A percentile compares a stretch with the other conserved stretches of the same genome.
Conservation (phyloP, 2,888 invertebrate genomes). For the Eretmocerus hayati region DNA sequence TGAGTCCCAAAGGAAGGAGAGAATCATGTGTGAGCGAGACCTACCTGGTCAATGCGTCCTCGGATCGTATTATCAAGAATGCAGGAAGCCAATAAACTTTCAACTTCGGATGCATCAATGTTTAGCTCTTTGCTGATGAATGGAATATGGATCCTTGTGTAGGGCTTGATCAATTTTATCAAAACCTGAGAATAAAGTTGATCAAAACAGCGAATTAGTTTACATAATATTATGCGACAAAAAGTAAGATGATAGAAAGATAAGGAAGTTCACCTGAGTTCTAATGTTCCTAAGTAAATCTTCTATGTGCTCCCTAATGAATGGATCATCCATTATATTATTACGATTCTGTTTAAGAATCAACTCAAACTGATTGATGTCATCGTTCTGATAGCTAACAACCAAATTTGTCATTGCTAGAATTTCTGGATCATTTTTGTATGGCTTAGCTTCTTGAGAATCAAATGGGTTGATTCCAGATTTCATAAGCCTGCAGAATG, state of each 20-base stretch:
- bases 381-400: slow-evolving; percentile 94
- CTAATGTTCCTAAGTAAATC: slow-evolving; percentile 92
- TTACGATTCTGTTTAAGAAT: slow-evolving; percentile 89
- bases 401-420: slow-evolving; percentile 98
- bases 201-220: slow-evolving; percentile 29
- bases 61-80: slow-evolving; percentile 91
- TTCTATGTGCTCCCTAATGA: slow-evolving; percentile 98
- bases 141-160: slow-evolving; percentile 95
- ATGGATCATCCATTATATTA: slow-evolving; percentile 99
- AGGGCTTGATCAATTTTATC: slow-evolving; percentile 94
- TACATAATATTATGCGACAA: too few species aligned
- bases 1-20: too few species aligned
- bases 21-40: too few species aligned
- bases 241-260: too few species aligned
- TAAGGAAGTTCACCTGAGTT: slow-evolving; percentile 53
- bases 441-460: slow-evolving; percentile 99
- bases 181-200: slow-evolving; percentile 64
- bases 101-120: slow-evolving; percentile 90
- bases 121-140: slow-evolving; percentile 94
- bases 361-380: slow-evolving; percentile 95
- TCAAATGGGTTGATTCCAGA: slow-evolving; percentile 99
- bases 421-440: slow-evolving; percentile 98
- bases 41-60: slow-evolving; percentile 80
- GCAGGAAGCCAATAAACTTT: slow-evolving; percentile 92
- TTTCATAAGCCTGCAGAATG: slow-evolving; percentile 92